phyloP scores from a whole-genome alignment of 2,888 invertebrate genomes.

The Neoitamus cyanurus region DNA sequence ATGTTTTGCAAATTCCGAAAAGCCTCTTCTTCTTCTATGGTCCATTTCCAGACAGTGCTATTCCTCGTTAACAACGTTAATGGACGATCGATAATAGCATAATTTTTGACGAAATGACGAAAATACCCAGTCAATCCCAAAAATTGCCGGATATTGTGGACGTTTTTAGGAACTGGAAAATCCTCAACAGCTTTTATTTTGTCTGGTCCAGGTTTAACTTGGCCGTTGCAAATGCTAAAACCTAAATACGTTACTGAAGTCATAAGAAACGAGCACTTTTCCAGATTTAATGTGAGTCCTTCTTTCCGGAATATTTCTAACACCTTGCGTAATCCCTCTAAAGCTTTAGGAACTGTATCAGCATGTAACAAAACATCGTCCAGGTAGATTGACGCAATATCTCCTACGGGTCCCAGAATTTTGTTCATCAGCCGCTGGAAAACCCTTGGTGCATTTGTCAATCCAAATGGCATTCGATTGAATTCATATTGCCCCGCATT shows the following conservation, averaged over 20 bases:
- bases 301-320: neutral
- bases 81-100: too few relatives aligned
- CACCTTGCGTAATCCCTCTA: neutral
- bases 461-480: neutral
- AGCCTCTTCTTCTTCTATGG: too few relatives aligned
- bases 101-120: conserved; percentile 55
- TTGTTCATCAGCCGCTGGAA: too few relatives aligned
- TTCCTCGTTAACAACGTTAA: too few relatives aligned
- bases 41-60: too few relatives aligned
- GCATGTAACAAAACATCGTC: neutral
- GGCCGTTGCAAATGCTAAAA: conserved; percentile 52
- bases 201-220: conserved; percentile 53
- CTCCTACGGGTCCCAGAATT: neutral
- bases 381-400: conserved; percentile 14
- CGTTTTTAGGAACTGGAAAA: conserved; percentile 54
- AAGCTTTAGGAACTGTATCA: neutral
- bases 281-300: conserved; percentile 42
- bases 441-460: too few relatives aligned
- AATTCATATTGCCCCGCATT: conserved; percentile 4
- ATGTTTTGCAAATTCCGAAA: too few relatives aligned
- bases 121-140: conserved; percentile 57
- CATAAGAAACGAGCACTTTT: conserved; percentile 48
- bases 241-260: conserved; percentile 48
- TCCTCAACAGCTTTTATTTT: conserved; percentile 55
- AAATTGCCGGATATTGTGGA: conserved; percentile 56